These are phyloP conservation scores for Protomyctophum bolini DNA, from an alignment of 2,113 vertebrate species.

Conservation along the genomic window DNA sequence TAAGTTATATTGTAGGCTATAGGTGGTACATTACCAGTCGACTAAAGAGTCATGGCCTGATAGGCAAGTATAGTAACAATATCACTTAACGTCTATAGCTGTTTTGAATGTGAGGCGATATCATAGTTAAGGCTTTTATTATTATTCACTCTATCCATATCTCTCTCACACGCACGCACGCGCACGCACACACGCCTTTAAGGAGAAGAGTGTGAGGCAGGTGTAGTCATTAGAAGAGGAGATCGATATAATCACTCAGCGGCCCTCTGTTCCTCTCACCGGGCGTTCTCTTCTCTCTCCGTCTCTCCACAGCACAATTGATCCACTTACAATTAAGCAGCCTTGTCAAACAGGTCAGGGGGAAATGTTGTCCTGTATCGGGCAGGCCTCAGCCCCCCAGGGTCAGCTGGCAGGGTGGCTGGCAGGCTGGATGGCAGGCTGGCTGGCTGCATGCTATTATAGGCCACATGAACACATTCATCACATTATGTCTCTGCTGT, in stretches of 20 bases:
- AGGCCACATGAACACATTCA: too few relatives aligned
- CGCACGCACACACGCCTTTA: constrained; percentile 16
- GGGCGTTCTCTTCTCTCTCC: constrained; percentile 31
- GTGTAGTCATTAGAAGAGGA: constrained; percentile 49
- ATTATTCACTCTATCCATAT: too few relatives aligned
- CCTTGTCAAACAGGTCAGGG: constrained; percentile 68
- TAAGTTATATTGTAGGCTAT: too few relatives aligned
- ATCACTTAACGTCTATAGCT: too few relatives aligned
- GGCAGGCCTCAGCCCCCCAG: constrained; percentile 35
- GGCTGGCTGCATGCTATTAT: too few relatives aligned
- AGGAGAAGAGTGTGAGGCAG: constrained; percentile 41
- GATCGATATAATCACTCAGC: constrained; percentile 57
- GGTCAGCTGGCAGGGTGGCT: constrained; percentile 17
- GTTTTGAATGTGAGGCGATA: too few relatives aligned
- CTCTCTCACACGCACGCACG: constrained; percentile 9
- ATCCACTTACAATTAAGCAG: constrained; percentile 68
- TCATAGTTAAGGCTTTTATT: too few relatives aligned
- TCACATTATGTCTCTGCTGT: too few relatives aligned
- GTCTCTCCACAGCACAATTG: constrained; percentile 64
- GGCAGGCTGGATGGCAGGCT: background rate
- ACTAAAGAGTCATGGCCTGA: background rate
- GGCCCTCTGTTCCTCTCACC: constrained; percentile 28
- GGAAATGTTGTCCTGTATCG: constrained; percentile 58
- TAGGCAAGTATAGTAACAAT: background rate
- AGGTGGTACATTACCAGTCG: too few relatives aligned